Conservation (phyloP, 2,797 vertebrate genomes). For the Siniperca undulata region DNA sequence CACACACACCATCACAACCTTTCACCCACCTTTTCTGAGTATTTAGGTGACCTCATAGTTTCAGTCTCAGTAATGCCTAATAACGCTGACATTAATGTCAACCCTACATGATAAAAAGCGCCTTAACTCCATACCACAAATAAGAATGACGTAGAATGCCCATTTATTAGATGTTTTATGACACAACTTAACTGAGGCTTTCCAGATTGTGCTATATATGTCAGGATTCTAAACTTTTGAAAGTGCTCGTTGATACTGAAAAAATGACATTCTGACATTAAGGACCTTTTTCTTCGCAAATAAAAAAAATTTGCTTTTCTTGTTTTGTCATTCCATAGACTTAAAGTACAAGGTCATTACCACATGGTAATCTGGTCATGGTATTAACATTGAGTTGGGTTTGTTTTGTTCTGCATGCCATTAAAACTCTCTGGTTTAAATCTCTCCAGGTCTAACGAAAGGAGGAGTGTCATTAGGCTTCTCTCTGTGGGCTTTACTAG, state of each 20-base stretch:
- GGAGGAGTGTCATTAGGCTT: conserved; percentile 46
- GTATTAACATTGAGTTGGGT: conserved; percentile 49
- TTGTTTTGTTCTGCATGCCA: conserved; percentile 46
- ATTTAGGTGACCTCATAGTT: conserved; percentile 27
- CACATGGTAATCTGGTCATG: conserved; percentile 32
- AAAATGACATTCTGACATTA: not conserved
- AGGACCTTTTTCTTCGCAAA: not conserved
- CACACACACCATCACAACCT: conserved; percentile 22
- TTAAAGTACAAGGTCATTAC: conserved; percentile 40
- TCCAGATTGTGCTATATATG: not conserved
- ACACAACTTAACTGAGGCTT: not conserved
- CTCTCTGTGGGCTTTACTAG: conserved; percentile 40
- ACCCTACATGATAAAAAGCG: not conserved
- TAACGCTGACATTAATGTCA: conserved; percentile 4
- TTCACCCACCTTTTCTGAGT: conserved; percentile 33
- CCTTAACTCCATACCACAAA: not conserved
- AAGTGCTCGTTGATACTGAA: not conserved
- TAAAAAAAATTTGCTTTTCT: conserved; percentile 3
- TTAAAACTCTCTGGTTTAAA: conserved; percentile 57
- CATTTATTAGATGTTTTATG: not conserved
- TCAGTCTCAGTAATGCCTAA: not conserved
- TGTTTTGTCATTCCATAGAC: conserved; percentile 18
- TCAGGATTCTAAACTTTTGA: not conserved
- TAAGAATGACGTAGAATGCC: not conserved
- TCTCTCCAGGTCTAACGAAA: conserved; percentile 35